Evolutionary conservation across 2,797 vertebrate species (phyloP).

Genomic region (Tolypeutes matacus): DNA sequence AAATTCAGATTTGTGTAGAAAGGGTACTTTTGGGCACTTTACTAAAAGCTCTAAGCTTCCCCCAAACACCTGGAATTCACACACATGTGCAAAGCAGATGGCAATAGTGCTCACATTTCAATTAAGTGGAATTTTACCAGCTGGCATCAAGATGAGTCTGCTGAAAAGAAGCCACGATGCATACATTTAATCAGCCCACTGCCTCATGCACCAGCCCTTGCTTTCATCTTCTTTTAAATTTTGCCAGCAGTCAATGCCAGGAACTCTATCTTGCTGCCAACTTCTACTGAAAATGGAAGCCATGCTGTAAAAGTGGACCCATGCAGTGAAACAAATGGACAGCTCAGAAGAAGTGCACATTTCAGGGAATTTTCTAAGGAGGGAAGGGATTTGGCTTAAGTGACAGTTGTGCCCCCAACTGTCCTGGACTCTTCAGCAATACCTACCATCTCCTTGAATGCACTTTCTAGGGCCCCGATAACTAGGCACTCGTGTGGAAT

Average conservation of each 20-base stretch:
- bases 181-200: not conserved
- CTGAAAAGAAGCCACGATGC: not conserved
- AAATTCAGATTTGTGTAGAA: not conserved
- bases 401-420: rapidly evolving
- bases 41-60: not conserved
- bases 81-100: not conserved
- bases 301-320: not conserved
- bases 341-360: rapidly evolving
- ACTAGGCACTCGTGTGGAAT: slow-evolving; percentile 96
- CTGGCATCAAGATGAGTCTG: not conserved
- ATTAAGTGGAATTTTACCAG: not conserved
- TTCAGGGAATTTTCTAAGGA: not conserved
- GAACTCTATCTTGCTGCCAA: not conserved
- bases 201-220: not conserved
- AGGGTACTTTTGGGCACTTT: not conserved
- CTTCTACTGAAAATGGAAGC: not conserved
- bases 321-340: not conserved
- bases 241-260: not conserved
- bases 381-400: not conserved
- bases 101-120: not conserved
- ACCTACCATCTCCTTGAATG: slow-evolving; percentile 98
- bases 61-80: not conserved
- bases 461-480: slow-evolving; percentile 97
- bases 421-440: rapidly evolving
- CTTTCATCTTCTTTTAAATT: not conserved